Evolutionary conservation across 2,888 invertebrate genomes (phyloP).

Genomic region (Pseudococcus viburni): DNA sequence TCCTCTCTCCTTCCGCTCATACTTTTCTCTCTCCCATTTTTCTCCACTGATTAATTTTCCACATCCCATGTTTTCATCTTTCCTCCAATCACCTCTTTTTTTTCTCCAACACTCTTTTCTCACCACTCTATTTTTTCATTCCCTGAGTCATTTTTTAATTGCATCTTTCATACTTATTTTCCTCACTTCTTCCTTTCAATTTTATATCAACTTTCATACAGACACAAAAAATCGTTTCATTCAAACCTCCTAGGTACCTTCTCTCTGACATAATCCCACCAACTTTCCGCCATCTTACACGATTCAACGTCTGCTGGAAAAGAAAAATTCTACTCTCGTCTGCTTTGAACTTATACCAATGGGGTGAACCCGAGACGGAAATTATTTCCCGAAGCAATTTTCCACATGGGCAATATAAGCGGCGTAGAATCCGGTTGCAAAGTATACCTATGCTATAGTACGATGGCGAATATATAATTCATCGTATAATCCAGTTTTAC

Average conservation of each 20-base stretch:
- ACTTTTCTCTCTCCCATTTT: no score
- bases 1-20: no score
- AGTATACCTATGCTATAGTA: neutral
- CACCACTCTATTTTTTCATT: no score
- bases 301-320: neutral
- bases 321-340: neutral
- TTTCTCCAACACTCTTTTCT: no score
- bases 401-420: slow-evolving; percentile 17
- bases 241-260: neutral
- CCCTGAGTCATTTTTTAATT: no score
- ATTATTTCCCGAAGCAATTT: slow-evolving; percentile 10
- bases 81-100: no score
- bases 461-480: neutral
- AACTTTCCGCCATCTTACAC: neutral
- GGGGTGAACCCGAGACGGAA: neutral
- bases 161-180: no score
- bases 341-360: neutral
- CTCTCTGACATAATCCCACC: neutral
- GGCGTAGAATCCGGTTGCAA: slow-evolving; percentile 2
- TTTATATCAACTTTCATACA: no score
- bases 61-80: no score
- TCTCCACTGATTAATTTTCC: no score
- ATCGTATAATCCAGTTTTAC: slow-evolving; percentile 33
- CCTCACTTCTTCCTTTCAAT: no score
- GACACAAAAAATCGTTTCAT: neutral